phyloP scores from a whole-genome alignment of 2,797 vertebrate genomes.

The Tadarida brasiliensis region DNA sequence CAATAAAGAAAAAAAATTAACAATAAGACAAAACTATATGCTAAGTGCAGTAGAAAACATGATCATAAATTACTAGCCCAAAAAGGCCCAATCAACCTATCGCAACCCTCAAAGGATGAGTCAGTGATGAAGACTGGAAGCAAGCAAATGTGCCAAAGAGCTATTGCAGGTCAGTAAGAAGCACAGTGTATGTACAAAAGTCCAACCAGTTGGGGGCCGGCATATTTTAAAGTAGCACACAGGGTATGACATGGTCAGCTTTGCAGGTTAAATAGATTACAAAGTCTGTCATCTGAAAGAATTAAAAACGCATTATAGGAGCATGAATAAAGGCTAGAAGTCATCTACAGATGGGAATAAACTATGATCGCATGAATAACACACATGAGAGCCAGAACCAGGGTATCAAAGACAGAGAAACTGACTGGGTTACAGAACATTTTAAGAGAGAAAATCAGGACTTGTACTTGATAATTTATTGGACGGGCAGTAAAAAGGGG shows the following conservation, averaged over 20 bases:
- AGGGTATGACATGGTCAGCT: background rate
- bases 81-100: too few relatives aligned
- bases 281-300: background rate
- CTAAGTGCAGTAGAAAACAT: background rate
- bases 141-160: background rate
- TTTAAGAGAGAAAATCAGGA: background rate
- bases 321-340: background rate
- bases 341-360: background rate
- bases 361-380: background rate
- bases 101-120: background rate
- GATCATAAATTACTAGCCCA: too few relatives aligned
- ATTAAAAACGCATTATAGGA: background rate
- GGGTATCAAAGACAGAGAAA: background rate
- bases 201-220: background rate
- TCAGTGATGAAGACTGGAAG: background rate
- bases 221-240: background rate
- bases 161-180: background rate
- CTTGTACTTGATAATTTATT: background rate
- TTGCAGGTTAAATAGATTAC: background rate
- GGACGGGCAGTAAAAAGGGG: background rate
- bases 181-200: fast-evolving
- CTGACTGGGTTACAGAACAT: background rate
- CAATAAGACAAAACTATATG: background rate
- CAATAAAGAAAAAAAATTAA: too few relatives aligned
- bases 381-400: background rate